Percentiles rank a stretch among this genome's conserved stretches.
These are phyloP conservation scores for Drosophila fulvimacula DNA, from an alignment of 2,888 invertebrate genomes.

Conservation along the genomic window DNA sequence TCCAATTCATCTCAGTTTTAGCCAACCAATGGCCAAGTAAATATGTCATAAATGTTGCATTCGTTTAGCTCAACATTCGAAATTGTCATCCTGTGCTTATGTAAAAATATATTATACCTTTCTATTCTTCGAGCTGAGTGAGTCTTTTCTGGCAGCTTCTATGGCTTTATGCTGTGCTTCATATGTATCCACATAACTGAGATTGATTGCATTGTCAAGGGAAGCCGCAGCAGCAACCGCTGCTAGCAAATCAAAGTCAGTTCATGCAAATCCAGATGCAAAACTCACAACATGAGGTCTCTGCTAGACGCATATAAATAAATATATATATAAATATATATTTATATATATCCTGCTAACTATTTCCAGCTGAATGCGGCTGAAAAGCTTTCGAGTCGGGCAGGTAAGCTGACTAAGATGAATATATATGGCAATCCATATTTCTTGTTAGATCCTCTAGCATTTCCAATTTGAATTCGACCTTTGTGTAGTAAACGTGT, in stretches of 20 bases:
- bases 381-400: constrained; percentile 5
- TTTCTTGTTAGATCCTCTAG: not conserved
- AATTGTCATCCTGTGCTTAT: not conserved
- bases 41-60: constrained; percentile 3
- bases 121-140: not conserved
- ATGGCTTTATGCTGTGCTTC: not conserved
- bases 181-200: constrained; percentile 1
- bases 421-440: not conserved
- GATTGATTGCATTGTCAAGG: constrained; percentile 17
- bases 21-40: not conserved
- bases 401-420: not conserved
- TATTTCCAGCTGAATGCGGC: constrained; percentile 2
- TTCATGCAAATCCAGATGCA: constrained; percentile 13
- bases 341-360: not conserved
- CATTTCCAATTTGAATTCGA: not conserved
- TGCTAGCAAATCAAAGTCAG: not conserved
- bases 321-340: not conserved
- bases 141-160: not conserved
- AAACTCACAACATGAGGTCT: constrained; percentile 15
- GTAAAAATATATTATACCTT: not conserved
- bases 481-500: not conserved
- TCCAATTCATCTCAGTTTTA: not conserved
- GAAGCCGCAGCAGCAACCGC: constrained; percentile 14
- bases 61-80: not conserved
- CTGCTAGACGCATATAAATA: not conserved